Base-by-base conservation (phyloP, 2,888 invertebrate species). In the Sericinus montela region DNA sequence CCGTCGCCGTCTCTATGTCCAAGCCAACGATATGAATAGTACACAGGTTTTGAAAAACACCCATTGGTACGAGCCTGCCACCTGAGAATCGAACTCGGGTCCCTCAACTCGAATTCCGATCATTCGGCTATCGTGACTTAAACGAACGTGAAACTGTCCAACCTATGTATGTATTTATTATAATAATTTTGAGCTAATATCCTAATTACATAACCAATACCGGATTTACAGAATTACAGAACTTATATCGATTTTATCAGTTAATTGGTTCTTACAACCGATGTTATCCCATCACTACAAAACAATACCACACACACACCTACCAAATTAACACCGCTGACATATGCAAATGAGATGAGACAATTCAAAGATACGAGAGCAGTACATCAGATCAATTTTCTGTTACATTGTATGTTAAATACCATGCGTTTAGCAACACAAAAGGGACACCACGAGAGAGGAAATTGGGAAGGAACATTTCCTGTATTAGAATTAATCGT, bases 381-480 rank as follows among this genome's bases (percentile, higher is more conserved):
- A 48, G 54, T 59, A 59, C 56, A 57, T 59, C 61, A 54, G 59
- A 67, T 67, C 67, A 68, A 67, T 67, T 65, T 61, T 43, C 55
- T 39, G 42, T 49, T 35, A 55, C 64, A 68, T 69, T 69, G 69
- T 69, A 68, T 68, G 69, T 52, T 67, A 69, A 69, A 66, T 59
- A 58, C 39, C 59, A 50, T 49, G 58, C 59, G 56, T 51, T 65
- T 65, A 62, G 52, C 23, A 38, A 48, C 57, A 66, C 60, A 66
- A 64, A 19, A 61, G 59, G 54, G 52, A 25, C 48, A 4, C 39
- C 55, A 54, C 41, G 55, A 39, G 51, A 50, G 43, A 60, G 63
- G 67, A 67, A 67, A 65, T 69, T 66, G 63, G 60, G 15, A 25
- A 48, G 50, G 52, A 54, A 48, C 56, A 58, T 57, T 56, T 58